These are phyloP conservation scores for Pseudococcus jackbeardsleyi DNA, from an alignment of 2,888 invertebrate genomes.

Conservation along the genomic window DNA sequence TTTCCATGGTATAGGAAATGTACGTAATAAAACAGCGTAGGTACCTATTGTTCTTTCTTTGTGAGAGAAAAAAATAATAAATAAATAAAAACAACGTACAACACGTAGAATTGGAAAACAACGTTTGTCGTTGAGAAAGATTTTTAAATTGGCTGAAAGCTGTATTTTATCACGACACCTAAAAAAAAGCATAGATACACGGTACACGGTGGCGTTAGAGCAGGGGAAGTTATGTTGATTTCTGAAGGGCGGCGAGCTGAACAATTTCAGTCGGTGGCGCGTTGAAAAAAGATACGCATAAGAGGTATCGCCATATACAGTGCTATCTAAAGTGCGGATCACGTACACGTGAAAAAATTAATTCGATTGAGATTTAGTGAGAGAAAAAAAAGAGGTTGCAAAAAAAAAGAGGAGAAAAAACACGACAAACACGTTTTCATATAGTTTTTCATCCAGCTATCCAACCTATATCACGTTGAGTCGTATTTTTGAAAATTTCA, in stretches of 20 bases:
- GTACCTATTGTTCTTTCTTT: constrained; percentile 41
- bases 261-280: constrained; percentile 26
- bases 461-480: not conserved
- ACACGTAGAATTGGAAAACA: constrained; percentile 56
- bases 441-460: constrained; percentile 6
- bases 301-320: constrained; percentile 48
- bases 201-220: not conserved
- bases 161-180: constrained; percentile 54
- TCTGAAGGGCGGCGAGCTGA: constrained; percentile 40
- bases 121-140: constrained; percentile 51
- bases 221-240: constrained; percentile 48
- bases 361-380: constrained; percentile 18
- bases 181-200: constrained; percentile 4
- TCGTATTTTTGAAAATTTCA: constrained; percentile 9
- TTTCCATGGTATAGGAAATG: constrained; percentile 32
- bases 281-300: constrained; percentile 42
- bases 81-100: constrained; percentile 50
- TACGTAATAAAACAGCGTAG: constrained; percentile 48
- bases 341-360: constrained; percentile 41
- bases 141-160: constrained; percentile 54
- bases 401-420: not conserved
- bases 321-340: constrained; percentile 47
- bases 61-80: constrained; percentile 46
- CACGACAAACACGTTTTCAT: not conserved
- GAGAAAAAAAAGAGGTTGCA: not conserved